phyloP scores from a whole-genome alignment of 2,797 vertebrate genomes.

The Sebastes kiyomatsui region DNA sequence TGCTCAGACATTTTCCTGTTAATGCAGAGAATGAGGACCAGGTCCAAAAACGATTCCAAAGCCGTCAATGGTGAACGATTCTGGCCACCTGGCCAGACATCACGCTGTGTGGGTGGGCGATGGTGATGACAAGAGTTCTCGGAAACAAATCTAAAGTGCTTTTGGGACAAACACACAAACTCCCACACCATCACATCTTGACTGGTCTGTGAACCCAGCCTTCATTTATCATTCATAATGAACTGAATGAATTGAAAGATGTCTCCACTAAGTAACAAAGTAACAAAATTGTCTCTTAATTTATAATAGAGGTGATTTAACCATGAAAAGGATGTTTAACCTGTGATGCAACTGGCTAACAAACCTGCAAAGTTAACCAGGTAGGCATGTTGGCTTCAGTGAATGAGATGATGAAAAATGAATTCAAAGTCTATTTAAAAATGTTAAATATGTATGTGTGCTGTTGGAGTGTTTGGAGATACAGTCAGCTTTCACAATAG shows the following conservation, averaged over 20 bases:
- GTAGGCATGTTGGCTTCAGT: not conserved
- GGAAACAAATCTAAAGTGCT: constrained; percentile 42
- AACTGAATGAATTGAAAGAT: not conserved
- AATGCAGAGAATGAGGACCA: constrained; percentile 16
- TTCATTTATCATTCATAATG: not conserved
- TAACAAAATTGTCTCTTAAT: not conserved
- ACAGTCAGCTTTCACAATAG: not conserved
- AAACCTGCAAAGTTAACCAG: not conserved
- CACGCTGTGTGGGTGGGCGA: constrained; percentile 41
- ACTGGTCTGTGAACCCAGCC: not conserved
- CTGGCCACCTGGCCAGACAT: constrained; percentile 44
- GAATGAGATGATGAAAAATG: not conserved
- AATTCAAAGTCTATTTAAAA: not conserved
- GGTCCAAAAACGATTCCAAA: constrained; percentile 30
- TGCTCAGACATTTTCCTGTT: constrained; percentile 4
- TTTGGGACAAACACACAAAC: constrained; percentile 11
- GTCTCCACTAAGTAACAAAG: not conserved
- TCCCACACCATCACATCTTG: not conserved
- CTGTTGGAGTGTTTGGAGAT: not conserved
- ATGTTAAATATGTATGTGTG: not conserved
- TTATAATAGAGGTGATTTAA: not conserved
- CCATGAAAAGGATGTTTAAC: not conserved
- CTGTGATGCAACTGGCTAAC: not conserved
- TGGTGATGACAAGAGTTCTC: constrained; percentile 28
- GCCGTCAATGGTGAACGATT: constrained; percentile 18